Evolutionary conservation across 2,797 vertebrate species (phyloP).

Genomic region (Leuciscus waleckii): DNA sequence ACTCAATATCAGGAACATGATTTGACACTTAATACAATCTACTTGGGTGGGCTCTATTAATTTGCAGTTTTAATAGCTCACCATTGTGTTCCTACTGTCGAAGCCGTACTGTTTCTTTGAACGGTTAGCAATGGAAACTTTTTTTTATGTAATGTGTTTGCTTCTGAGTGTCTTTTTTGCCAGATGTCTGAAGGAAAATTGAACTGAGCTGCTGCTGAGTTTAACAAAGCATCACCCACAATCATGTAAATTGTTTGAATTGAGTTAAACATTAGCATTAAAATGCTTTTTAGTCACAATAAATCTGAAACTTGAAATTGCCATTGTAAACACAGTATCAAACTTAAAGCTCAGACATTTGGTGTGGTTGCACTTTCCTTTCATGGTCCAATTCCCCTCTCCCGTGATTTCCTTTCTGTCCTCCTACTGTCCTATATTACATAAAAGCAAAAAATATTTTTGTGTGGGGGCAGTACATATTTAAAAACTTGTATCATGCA

Average conservation of each 20-base stretch:
- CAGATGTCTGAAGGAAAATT: background rate
- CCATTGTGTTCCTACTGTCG: background rate
- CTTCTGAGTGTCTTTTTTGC: conserved; percentile 20
- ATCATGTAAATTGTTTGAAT: background rate
- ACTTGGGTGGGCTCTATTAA: background rate
- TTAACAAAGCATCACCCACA: conserved; percentile 1
- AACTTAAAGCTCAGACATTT: background rate
- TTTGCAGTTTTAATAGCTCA: background rate
- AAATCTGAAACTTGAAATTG: conserved; percentile 2
- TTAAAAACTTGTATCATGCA: background rate
- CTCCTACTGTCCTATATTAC: background rate
- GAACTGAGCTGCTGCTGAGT: background rate
- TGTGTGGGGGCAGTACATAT: background rate
- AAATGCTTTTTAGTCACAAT: background rate
- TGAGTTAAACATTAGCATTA: background rate
- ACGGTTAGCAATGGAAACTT: background rate
- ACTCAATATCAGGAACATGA: background rate
- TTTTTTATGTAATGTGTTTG: conserved; percentile 8
- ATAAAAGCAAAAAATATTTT: background rate
- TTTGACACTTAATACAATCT: background rate
- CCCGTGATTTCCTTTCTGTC: background rate
- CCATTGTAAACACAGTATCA: background rate
- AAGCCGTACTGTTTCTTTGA: background rate
- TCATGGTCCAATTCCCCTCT: background rate
- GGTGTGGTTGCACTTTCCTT: background rate